Conservation (phyloP, 1,140 invertebrate species). For the Plutomurus gul region DNA sequence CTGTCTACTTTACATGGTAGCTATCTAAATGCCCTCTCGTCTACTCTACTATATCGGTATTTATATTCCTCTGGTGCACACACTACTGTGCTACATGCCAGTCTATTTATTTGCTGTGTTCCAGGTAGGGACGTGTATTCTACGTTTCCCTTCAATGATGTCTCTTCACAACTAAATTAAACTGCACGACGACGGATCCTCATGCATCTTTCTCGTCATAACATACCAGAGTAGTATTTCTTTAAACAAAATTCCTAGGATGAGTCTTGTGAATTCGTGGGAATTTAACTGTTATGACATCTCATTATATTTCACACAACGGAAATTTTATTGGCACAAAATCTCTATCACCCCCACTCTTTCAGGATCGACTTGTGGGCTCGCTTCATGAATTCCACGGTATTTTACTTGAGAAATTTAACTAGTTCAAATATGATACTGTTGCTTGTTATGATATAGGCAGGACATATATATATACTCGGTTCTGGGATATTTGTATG, state of each 20-base stretch:
- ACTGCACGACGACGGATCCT: background rate
- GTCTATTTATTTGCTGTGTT: too few species aligned
- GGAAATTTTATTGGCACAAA: background rate
- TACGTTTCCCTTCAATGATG: background rate
- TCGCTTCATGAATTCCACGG: too few species aligned
- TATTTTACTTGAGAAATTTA: too few species aligned
- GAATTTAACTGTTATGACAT: slow-evolving; percentile 23
- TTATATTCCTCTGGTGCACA: background rate
- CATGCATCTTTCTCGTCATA: slow-evolving; percentile 24
- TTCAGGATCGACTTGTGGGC: too few species aligned
- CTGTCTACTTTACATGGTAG: background rate
- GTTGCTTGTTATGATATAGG: background rate
- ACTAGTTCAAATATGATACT: slow-evolving; percentile 9
- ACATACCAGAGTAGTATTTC: background rate
- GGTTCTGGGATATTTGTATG: background rate
- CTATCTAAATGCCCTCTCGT: background rate
- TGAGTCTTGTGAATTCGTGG: slow-evolving; percentile 2
- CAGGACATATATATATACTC: background rate
- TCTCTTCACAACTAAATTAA: slow-evolving; percentile 8
- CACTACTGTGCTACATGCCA: background rate
- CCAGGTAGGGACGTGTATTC: background rate
- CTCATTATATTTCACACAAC: slow-evolving; percentile 10
- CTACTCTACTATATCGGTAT: background rate
- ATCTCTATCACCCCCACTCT: too few species aligned
- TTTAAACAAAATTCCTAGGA: slow-evolving; percentile 4